phyloP scores from a whole-genome alignment of 92 coral and sea anemone genomes.

The Meandrina meandrites region DNA sequence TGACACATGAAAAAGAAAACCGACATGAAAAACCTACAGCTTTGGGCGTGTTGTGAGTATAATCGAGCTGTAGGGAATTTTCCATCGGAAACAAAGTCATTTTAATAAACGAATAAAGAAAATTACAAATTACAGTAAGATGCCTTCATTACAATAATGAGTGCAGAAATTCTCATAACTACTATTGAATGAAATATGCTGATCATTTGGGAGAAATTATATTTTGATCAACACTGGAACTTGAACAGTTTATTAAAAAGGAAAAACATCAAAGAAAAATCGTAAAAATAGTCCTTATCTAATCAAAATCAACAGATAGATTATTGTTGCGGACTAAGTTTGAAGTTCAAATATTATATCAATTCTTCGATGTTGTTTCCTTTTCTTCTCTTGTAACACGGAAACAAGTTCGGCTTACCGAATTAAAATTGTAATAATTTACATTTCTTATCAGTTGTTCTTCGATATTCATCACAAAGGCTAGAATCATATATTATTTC shows the following conservation, averaged over 20 bases:
- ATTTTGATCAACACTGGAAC: not conserved
- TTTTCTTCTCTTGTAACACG: conserved; percentile 5
- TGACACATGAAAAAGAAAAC: too few species aligned
- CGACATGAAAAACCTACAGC: too few species aligned
- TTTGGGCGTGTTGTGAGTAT: too few species aligned
- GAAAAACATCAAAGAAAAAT: not conserved
- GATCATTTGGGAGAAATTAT: not conserved
- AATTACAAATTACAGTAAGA: too few species aligned
- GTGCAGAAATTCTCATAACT: not conserved
- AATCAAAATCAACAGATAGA: not conserved
- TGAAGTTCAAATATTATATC: not conserved
- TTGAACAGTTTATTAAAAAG: too few species aligned
- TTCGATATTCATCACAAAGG: not conserved
- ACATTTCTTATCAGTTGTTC: not conserved
- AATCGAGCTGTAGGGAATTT: too few species aligned
- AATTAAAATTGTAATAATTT: not conserved
- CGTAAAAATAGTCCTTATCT: not conserved
- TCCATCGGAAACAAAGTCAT: too few species aligned
- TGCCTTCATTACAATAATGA: too few species aligned
- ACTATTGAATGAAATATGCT: not conserved
- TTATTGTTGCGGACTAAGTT: not conserved
- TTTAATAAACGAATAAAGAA: too few species aligned
- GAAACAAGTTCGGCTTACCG: conserved; percentile 6
- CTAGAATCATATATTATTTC: too few species aligned
- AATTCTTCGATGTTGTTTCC: not conserved